Percentiles rank a stretch among this genome's conserved stretches.
Evolutionary conservation across 2,797 vertebrate genomes (phyloP).

Genomic region (Rhadinocentrus ornatus): DNA sequence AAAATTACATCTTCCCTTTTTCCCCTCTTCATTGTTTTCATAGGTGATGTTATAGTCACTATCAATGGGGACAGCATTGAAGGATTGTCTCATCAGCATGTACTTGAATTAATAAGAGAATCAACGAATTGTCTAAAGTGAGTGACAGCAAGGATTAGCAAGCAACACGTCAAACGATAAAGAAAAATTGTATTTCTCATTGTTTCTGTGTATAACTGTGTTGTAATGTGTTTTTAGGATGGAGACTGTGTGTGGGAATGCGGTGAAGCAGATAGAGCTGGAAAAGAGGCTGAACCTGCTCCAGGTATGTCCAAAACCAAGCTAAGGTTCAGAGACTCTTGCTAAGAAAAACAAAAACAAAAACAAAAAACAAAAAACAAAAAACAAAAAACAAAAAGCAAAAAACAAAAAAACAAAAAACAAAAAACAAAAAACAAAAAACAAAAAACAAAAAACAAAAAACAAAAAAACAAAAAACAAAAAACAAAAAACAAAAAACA

Average conservation of each 20-base stretch:
- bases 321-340: background rate
- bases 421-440: too few relatives aligned
- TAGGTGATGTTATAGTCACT: slow-evolving; percentile 90
- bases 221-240: slow-evolving; percentile 80
- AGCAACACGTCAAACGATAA: background rate
- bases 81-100: slow-evolving; percentile 86
- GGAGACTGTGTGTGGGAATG: slow-evolving; percentile 88
- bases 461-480: too few relatives aligned
- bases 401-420: too few relatives aligned
- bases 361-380: background rate
- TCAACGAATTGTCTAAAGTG: slow-evolving; percentile 91
- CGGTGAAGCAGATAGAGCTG: slow-evolving; percentile 89
- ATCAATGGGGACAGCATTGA: slow-evolving; percentile 88
- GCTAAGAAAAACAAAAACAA: background rate
- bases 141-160: slow-evolving; percentile 46
- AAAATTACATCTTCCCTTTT: slow-evolving; percentile 22
- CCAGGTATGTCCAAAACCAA: slow-evolving; percentile 82
- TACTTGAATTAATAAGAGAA: slow-evolving; percentile 88
- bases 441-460: slow-evolving; percentile 8
- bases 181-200: background rate
- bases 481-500: too few relatives aligned
- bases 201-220: slow-evolving; percentile 6
- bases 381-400: too few relatives aligned
- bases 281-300: slow-evolving; percentile 88
- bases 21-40: slow-evolving; percentile 11